These are phyloP conservation scores for Cetoscarus ocellatus DNA, from an alignment of 2,797 vertebrate species.

Conservation along the genomic window DNA sequence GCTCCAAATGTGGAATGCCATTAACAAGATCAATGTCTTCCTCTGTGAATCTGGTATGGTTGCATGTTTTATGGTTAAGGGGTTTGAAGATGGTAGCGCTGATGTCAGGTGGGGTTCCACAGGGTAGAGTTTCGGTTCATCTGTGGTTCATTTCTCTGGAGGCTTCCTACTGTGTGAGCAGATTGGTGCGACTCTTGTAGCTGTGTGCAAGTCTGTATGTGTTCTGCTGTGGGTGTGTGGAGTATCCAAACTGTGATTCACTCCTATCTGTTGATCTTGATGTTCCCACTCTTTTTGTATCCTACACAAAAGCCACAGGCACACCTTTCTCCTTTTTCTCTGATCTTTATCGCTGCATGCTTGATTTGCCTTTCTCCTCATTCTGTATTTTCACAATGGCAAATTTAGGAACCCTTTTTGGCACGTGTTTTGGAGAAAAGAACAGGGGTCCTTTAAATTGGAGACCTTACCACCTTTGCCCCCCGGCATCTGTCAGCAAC, in stretches of 20 bases:
- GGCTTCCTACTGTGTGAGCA: slow-evolving; percentile 42
- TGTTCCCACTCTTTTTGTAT: slow-evolving; percentile 45
- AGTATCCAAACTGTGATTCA: slow-evolving; percentile 57
- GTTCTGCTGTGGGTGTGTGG: slow-evolving; percentile 54
- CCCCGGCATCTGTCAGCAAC: slow-evolving; percentile 77
- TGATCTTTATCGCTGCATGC: slow-evolving; percentile 18
- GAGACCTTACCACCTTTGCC: slow-evolving; percentile 63
- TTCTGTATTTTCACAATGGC: slow-evolving; percentile 36
- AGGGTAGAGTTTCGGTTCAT: slow-evolving; percentile 28
- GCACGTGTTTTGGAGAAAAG: slow-evolving; percentile 17
- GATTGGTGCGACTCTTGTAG: slow-evolving; percentile 37
- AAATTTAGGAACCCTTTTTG: slow-evolving; percentile 38
- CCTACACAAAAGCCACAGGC: slow-evolving; percentile 22
- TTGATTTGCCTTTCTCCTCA: slow-evolving; percentile 32
- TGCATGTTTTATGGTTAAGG: slow-evolving; percentile 47
- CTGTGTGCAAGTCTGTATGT: slow-evolving; percentile 39
- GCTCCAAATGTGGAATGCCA: slow-evolving; percentile 58
- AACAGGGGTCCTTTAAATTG: slow-evolving; percentile 54
- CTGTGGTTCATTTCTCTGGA: slow-evolving; percentile 40
- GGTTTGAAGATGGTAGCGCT: slow-evolving; percentile 51
- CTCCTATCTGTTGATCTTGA: slow-evolving; percentile 39
- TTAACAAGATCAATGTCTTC: slow-evolving; percentile 72
- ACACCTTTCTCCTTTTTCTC: slow-evolving; percentile 22
- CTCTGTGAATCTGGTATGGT: slow-evolving; percentile 47
- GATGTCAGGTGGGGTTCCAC: slow-evolving; percentile 38